Evolutionary conservation across 2,113 vertebrate genomes (phyloP).

Genomic region (Cranoglanis bouderius): DNA sequence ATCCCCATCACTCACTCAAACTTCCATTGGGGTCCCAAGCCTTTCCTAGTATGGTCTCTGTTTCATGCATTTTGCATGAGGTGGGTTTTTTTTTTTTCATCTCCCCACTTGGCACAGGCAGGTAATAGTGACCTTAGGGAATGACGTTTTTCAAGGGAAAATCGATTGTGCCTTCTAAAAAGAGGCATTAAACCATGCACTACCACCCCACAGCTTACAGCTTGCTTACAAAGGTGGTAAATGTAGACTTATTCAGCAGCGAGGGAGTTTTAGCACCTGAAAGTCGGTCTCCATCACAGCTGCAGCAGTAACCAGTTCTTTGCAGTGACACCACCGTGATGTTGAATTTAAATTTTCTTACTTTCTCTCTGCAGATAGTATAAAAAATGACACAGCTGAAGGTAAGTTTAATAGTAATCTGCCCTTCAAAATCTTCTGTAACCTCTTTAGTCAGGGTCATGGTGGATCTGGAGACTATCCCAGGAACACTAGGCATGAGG

Average conservation of each 20-base stretch:
- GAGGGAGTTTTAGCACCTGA: not conserved
- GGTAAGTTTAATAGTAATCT: slow-evolving; percentile 26
- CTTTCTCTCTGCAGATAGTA: not conserved
- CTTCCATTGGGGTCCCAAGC: not conserved
- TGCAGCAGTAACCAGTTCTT: not conserved
- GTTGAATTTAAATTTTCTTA: not conserved
- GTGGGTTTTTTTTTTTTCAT: not conserved
- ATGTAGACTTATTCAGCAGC: slow-evolving; percentile 14
- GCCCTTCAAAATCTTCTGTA: slow-evolving; percentile 17
- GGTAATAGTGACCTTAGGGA: slow-evolving; percentile 38
- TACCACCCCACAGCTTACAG: slow-evolving; percentile 15
- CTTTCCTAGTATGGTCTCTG: not conserved
- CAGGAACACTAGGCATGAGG: not conserved
- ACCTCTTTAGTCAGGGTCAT: not conserved
- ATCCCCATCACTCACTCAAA: slow-evolving; percentile 25
- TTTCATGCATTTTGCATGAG: slow-evolving; percentile 36
- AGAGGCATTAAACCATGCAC: slow-evolving; percentile 19
- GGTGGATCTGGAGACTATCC: not conserved
- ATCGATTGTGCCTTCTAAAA: slow-evolving; percentile 19
- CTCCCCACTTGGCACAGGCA: slow-evolving; percentile 13
- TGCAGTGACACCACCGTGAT: not conserved
- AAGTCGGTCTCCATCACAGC: slow-evolving; percentile 27
- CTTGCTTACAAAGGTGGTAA: slow-evolving; percentile 30
- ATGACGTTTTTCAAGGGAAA: slow-evolving; percentile 26
- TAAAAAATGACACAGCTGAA: slow-evolving; percentile 35